These are phyloP conservation scores for Limonius californicus DNA, from an alignment of 1,140 invertebrate species.

Conservation along the genomic window DNA sequence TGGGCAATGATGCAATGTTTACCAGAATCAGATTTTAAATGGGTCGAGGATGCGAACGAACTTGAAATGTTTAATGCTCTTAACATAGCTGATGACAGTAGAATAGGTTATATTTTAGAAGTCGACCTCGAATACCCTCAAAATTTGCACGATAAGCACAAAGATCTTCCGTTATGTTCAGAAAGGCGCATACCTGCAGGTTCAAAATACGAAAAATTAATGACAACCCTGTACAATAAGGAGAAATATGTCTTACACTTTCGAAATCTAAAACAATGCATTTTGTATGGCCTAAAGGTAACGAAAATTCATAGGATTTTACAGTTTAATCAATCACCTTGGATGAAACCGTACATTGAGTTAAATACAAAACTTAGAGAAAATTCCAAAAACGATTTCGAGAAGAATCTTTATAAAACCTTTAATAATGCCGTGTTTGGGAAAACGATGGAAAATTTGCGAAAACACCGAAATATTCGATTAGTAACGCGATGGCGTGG, in stretches of 20 bases:
- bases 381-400: slow-evolving; percentile 47
- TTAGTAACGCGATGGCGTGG: slow-evolving; percentile 33
- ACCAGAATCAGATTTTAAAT: slow-evolving; percentile 39
- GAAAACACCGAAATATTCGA: slow-evolving; percentile 32
- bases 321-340: slow-evolving; percentile 51
- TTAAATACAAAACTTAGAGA: slow-evolving; percentile 41
- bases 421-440: slow-evolving; percentile 34
- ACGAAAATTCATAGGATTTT: slow-evolving; percentile 51
- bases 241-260: slow-evolving; percentile 51
- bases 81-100: slow-evolving; percentile 31
- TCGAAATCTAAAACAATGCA: slow-evolving; percentile 50
- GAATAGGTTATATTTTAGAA: slow-evolving; percentile 41
- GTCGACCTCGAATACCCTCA: slow-evolving; percentile 28
- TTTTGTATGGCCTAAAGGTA: slow-evolving; percentile 47
- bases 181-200: slow-evolving; percentile 29
- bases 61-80: slow-evolving; percentile 35
- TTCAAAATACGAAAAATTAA: slow-evolving; percentile 2
- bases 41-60: slow-evolving; percentile 22
- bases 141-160: slow-evolving; percentile 40
- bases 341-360: slow-evolving; percentile 49
- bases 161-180: slow-evolving; percentile 45
- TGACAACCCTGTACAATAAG: neutral
- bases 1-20: slow-evolving; percentile 37
- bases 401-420: slow-evolving; percentile 52
- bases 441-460: slow-evolving; percentile 28